Evolutionary conservation across 2,888 invertebrate species (phyloP), one percentile per base, ranked within the genome.

Genomic region (Coleophora flavipennella): DNA sequence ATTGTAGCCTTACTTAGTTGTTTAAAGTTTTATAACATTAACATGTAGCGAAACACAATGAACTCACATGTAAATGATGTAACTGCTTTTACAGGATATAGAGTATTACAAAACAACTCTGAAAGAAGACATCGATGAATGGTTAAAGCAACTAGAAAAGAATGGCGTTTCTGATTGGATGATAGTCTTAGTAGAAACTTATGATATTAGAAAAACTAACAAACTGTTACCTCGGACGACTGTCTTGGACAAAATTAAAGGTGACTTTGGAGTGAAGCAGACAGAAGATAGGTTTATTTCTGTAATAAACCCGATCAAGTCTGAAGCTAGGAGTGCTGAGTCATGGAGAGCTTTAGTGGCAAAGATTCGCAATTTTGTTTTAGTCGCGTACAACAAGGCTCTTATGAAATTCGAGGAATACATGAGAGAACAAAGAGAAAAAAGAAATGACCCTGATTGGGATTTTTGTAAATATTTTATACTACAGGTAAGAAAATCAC

Each of bases 401-500:
- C 88, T 97, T 26, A 87, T 91, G 35, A 91, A 91, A 59, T 94
- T 96, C 70, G 96, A 97, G 72, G 96, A 97, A 62, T 88, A 93
- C 50, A 94, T 97, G 83, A 86, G 97, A 51, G 92, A 92, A 42
- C 93, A 95, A 59, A 87, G 97, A 43, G 97, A 98, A 68, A 91
- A 91, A 59, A 86, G 98, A 40, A 97, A 94, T 73, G 93, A 96
- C 61, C 87, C 89, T 0, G 93, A 92, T 25, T 98, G 98, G 98
- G 94, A 93, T 72, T 98, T 97, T 83, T 94, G 94, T 70, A 91
- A 92, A 69, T 98, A 97, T 81, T 98, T 98, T 84, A 88, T 95
- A 53, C 87, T 97, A 52, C 95, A 95, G 88, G 94, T 92, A 77
- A 10, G 10, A 29, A 8, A 29, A 29, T 29, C 1, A 29, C 11